These are phyloP conservation scores for Heliconius melpomene DNA, from an alignment of 1,140 invertebrate species.

Conservation along the genomic window DNA sequence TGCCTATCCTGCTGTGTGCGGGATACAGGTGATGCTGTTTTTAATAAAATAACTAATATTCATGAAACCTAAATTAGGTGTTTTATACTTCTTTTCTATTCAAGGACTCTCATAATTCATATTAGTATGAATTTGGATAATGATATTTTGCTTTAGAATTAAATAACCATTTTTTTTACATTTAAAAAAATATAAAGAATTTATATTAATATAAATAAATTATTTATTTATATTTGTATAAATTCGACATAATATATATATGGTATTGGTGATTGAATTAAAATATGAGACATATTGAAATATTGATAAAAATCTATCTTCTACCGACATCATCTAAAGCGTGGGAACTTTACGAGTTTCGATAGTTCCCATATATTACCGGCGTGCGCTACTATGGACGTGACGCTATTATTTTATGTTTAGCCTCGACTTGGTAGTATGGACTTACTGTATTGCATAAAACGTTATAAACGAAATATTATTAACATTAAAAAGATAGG, in stretches of 20 bases:
- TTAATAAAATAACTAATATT: background rate
- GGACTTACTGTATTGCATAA: background rate
- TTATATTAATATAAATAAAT: no score
- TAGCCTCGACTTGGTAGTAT: background rate
- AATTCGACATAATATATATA: background rate
- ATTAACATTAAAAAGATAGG: no score
- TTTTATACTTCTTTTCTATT: background rate
- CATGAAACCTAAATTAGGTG: background rate
- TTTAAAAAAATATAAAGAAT: no score
- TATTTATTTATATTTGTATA: background rate
- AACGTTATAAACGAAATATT: no score
- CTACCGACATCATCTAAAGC: constrained; percentile 11
- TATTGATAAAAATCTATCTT: constrained; percentile 12
- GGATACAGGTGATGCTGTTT: no score
- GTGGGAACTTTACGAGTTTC: constrained; percentile 25
- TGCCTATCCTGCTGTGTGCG: no score
- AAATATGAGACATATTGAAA: constrained; percentile 1
- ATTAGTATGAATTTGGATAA: background rate
- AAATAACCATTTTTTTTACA: background rate
- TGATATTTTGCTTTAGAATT: background rate
- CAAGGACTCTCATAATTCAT: background rate
- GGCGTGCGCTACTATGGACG: constrained; percentile 18
- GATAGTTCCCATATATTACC: constrained; percentile 24
- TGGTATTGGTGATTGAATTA: background rate
- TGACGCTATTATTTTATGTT: constrained; percentile 24